phyloP scores from a whole-genome alignment of 2,113 vertebrate genomes.

The Pseudopipra pipra region DNA sequence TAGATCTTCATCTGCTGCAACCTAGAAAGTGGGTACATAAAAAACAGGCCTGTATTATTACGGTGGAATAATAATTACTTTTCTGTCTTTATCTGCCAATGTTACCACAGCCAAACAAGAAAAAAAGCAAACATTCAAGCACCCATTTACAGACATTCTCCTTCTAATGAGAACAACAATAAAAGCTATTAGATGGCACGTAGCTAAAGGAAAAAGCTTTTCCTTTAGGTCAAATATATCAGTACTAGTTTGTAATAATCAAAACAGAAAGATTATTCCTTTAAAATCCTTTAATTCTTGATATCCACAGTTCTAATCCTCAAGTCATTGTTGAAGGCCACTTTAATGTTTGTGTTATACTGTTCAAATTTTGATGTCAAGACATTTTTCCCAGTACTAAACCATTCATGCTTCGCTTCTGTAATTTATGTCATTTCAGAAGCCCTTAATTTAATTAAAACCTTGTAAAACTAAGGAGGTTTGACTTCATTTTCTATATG shows the following conservation, averaged over 20 bases:
- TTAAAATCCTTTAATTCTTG: slow-evolving; percentile 40
- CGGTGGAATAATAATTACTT: slow-evolving; percentile 20
- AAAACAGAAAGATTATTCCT: slow-evolving; percentile 8
- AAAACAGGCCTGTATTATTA: slow-evolving; percentile 1
- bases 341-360: slow-evolving; percentile 21
- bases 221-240: slow-evolving; percentile 43
- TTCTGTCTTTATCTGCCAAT: not conserved
- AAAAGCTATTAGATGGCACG: slow-evolving; percentile 29
- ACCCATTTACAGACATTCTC: slow-evolving; percentile 4
- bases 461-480: slow-evolving; percentile 64
- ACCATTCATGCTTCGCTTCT: slow-evolving; percentile 28
- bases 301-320: slow-evolving; percentile 41
- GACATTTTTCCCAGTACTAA: slow-evolving; percentile 5
- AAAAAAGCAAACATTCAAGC: slow-evolving; percentile 1
- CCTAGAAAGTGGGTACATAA: not conserved
- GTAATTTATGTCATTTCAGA: slow-evolving; percentile 35
- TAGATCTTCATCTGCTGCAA: slow-evolving; percentile 13
- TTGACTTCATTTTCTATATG: slow-evolving; percentile 55
- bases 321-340: slow-evolving; percentile 35
- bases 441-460: slow-evolving; percentile 66
- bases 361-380: slow-evolving; percentile 20
- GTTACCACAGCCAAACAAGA: not conserved
- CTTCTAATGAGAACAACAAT: slow-evolving; percentile 41
- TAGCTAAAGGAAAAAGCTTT: not conserved
- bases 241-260: slow-evolving; percentile 23